phyloP scores from a whole-genome alignment of 1,140 invertebrate species.

The Lerema accius region DNA sequence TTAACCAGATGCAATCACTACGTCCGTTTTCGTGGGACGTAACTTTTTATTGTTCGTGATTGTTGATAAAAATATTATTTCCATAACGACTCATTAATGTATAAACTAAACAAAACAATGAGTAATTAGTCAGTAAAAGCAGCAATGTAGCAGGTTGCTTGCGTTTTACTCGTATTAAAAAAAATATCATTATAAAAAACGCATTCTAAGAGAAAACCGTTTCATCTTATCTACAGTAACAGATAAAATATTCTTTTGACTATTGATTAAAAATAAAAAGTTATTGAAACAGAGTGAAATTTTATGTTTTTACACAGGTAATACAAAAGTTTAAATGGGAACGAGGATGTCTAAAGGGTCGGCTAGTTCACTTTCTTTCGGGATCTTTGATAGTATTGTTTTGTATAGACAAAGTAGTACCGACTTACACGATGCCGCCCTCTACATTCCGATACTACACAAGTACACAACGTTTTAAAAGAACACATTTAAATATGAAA shows the following conservation, averaged over 20 bases:
- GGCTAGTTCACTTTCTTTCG: constrained; percentile 45
- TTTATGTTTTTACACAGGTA: constrained; percentile 46
- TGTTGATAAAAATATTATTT: not conserved
- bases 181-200: too few relatives aligned
- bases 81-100: too few relatives aligned
- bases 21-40: not conserved
- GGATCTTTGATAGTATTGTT: constrained; percentile 27
- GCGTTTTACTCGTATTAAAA: too few relatives aligned
- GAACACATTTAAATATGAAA: not conserved
- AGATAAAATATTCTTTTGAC: not conserved
- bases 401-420: constrained; percentile 9
- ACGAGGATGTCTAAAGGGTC: constrained; percentile 37
- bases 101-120: too few relatives aligned
- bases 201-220: too few relatives aligned
- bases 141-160: too few relatives aligned
- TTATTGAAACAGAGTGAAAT: constrained; percentile 37
- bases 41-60: constrained; percentile 6
- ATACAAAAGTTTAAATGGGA: constrained; percentile 36
- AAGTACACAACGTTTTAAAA: not conserved
- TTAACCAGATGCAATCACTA: constrained; percentile 26
- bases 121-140: too few relatives aligned
- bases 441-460: not conserved
- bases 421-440: not conserved
- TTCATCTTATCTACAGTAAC: too few relatives aligned
- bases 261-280: not conserved